These are phyloP conservation scores for Suricata suricatta DNA, from an alignment of 2,113 vertebrate genomes.

Conservation along the genomic window DNA sequence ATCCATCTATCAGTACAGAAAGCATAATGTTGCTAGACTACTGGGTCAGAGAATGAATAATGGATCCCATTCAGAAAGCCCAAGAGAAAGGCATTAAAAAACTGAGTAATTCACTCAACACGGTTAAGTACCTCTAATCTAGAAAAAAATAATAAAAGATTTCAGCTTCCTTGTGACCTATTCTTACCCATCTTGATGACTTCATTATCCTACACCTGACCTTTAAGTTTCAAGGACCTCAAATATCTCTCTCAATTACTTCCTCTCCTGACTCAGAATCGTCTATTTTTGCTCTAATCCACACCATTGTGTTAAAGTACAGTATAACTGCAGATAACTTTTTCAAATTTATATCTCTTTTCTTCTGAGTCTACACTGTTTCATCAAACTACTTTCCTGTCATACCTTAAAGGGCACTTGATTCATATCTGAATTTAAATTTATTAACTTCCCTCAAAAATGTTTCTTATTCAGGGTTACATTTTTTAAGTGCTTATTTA, in stretches of 20 bases:
- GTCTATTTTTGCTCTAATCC: not conserved
- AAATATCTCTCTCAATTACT: not conserved
- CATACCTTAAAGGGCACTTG: not conserved
- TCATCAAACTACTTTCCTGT: not conserved
- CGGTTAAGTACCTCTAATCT: not conserved
- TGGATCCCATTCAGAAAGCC: not conserved
- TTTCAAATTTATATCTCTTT: not conserved
- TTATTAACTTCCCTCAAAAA: not conserved
- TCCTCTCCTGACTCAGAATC: not conserved
- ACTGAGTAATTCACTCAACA: not conserved
- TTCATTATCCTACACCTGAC: not conserved
- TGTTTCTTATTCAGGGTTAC: not conserved
- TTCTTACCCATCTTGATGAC: not conserved
- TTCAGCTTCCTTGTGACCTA: not conserved
- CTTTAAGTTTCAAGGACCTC: not conserved
- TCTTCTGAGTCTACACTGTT: not conserved
- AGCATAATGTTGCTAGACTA: not conserved
- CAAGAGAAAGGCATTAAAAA: not conserved
- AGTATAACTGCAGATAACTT: not conserved
- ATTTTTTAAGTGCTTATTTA: not conserved
- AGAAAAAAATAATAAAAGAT: not conserved
- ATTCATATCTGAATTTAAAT: not conserved
- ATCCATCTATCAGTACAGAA: not conserved
- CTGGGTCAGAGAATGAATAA: not conserved
- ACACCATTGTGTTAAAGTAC: not conserved